Base-by-base conservation (phyloP, 2,113 vertebrate species). In the Procapra przewalskii region DNA sequence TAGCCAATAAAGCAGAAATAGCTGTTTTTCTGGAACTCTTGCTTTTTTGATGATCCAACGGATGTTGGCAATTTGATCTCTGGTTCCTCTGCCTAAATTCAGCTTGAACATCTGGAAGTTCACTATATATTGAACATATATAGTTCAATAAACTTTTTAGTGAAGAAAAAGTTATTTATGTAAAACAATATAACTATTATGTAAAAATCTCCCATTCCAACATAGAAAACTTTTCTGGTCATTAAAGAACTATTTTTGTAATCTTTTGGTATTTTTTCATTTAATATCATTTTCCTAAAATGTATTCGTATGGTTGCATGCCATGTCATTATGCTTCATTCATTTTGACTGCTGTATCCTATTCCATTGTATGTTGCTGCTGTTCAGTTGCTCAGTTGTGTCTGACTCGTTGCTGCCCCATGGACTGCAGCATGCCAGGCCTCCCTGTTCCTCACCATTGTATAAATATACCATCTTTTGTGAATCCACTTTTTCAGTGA, bases 211-310 rank as follows among this genome's bases (percentile, higher is more conserved):
- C 29, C 59, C 5, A 54, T 64, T 84, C 10, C 33, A 91, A 80
- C 52, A 59, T 85, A 59, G 33, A 50, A 7, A 79, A 55, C 17
- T 85, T 45, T 59, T 25, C n/a, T 27, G 81, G 27, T 40, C 31
- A 25, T 31, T 75, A 48, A 91, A 88, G 16, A 29, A 85, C 4
- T 67, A 12, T 59, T 2, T 57, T 40, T 29, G 43, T 15, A 82
- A 50, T 86, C 52, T 91, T 93, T 89, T 50, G 60, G 16, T 21
- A 82, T 90, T 87, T 91, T 60, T 85, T 40, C 45, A 89, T 33
- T 67, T 75, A 92, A 50, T 81, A 29, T n/a, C 3, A 52, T 96
- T 82, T 96, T 94, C 45, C 55, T 90, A 36, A 31, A 75, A 55
- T 88, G 27, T 80, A 75, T 50, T 48, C 33, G 29, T 16, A 45